Percentiles rank a stretch among this genome's conserved stretches.
phyloP scores from a whole-genome alignment of 2,113 vertebrate genomes.

The Engraulis encrasicolus region DNA sequence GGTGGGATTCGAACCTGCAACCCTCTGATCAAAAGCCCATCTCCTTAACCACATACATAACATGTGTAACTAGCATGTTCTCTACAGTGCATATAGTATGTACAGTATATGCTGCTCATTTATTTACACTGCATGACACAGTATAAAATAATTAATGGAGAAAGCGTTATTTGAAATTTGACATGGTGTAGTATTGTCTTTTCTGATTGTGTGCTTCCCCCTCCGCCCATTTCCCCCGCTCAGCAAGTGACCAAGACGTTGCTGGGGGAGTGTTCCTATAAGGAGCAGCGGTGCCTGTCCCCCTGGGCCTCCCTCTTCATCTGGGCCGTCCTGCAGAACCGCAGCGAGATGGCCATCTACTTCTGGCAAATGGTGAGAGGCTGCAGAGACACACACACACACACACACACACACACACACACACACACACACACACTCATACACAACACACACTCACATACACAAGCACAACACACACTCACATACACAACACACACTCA shows the following conservation, averaged over 20 bases:
- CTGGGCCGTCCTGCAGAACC: conserved; percentile 85
- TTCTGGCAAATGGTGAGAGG: conserved; percentile 94
- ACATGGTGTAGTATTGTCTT: not conserved
- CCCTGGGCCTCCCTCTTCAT: conserved; percentile 84
- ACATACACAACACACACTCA: no score
- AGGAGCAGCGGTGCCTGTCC: conserved; percentile 44
- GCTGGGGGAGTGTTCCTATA: conserved; percentile 37
- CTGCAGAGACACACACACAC: conserved; percentile 49
- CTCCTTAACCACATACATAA: no score
- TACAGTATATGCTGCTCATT: no score
- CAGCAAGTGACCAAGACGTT: conserved; percentile 61
- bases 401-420: not conserved
- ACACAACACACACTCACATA: not conserved
- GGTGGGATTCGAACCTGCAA: no score
- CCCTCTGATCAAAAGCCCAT: no score
- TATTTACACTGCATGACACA: no score
- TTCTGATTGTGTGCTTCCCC: not conserved
- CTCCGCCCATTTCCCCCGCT: not conserved
- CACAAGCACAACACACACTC: no score
- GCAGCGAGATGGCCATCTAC: conserved; percentile 81
- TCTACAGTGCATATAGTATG: no score
- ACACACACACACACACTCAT: not conserved
- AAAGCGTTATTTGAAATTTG: not conserved
- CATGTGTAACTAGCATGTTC: no score
- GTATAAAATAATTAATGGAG: no score